phyloP scores from a whole-genome alignment of 2,113 vertebrate species.

The Elanus axillaris region DNA sequence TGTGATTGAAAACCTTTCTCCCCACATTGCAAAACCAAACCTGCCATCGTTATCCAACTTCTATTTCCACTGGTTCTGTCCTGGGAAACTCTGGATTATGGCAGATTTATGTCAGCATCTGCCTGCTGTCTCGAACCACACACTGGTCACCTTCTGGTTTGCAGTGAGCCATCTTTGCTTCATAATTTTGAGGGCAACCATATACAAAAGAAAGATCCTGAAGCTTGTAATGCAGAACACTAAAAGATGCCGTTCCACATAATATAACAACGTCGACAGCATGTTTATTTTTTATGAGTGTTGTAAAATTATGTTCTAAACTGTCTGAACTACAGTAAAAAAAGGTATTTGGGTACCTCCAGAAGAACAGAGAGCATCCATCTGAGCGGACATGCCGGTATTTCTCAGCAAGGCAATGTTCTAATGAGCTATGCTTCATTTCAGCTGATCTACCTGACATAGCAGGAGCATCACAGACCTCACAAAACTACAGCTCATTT shows the following conservation, averaged over 20 bases:
- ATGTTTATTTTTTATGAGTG: accelerated
- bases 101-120: background rate
- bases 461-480: background rate
- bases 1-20: background rate
- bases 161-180: background rate
- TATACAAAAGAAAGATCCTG: background rate
- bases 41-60: accelerated
- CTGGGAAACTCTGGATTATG: background rate
- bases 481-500: background rate
- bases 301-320: background rate
- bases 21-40: background rate
- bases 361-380: background rate
- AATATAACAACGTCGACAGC: accelerated
- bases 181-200: background rate
- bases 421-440: background rate
- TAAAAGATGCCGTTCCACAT: accelerated
- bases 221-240: accelerated
- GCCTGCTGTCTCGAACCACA: background rate
- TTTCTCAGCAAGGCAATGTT: background rate
- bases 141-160: background rate
- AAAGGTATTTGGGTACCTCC: background rate
- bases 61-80: background rate
- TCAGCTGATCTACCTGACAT: background rate
- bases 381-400: background rate
- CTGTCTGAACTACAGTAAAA: accelerated